These are phyloP conservation scores for Myanophis thanlyinensis DNA, from an alignment of 2,113 vertebrate species.

Conservation along the genomic window DNA sequence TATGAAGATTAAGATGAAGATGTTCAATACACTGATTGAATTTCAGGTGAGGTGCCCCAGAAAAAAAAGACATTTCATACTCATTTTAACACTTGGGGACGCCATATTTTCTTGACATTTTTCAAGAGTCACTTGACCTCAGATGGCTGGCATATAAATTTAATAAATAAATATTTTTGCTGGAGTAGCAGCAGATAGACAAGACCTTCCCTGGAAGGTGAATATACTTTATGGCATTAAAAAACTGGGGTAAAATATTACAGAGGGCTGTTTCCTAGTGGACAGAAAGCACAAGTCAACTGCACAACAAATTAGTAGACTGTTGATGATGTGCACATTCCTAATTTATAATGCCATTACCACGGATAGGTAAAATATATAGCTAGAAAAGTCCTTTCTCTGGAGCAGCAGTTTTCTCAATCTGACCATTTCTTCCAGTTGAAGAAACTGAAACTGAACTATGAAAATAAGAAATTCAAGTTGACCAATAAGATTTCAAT, in stretches of 20 bases:
- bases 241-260: background rate
- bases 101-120: background rate
- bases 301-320: background rate
- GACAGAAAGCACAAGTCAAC: background rate
- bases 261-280: background rate
- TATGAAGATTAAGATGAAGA: slow-evolving; percentile 11
- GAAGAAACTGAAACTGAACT: background rate
- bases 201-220: background rate
- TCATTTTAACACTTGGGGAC: background rate
- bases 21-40: background rate
- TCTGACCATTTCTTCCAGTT: background rate
- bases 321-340: background rate
- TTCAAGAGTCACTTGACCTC: background rate
- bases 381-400: background rate
- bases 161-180: background rate
- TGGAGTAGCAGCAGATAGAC: background rate
- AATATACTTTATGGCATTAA: background rate
- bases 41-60: background rate
- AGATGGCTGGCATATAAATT: background rate
- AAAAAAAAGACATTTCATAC: background rate
- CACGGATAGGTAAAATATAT: background rate
- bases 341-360: background rate
- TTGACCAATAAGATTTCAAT: background rate
- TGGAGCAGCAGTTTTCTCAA: background rate
- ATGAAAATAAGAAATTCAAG: background rate